These are phyloP conservation scores for Tursiops truncatus DNA, from an alignment of 2,113 vertebrate genomes.

Conservation along the genomic window DNA sequence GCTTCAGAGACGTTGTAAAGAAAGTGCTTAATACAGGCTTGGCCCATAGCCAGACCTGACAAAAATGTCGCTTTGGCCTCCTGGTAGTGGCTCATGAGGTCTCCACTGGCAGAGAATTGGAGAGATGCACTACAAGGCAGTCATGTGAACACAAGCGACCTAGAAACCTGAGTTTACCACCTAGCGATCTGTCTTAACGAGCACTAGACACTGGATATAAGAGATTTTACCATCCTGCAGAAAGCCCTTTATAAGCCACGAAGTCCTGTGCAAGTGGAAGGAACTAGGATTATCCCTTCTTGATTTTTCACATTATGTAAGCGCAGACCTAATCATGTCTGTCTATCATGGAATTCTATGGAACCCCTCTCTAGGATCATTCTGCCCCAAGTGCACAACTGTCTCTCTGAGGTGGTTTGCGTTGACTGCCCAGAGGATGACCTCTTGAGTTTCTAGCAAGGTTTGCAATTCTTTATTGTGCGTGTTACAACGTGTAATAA, in stretches of 20 bases:
- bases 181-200: neutral
- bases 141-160: neutral
- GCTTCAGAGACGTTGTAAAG: conserved; percentile 6
- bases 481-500: neutral
- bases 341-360: neutral
- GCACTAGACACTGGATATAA: neutral
- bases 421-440: neutral
- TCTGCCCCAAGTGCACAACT: neutral
- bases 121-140: neutral
- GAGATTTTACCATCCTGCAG: neutral
- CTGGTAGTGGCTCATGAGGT: neutral
- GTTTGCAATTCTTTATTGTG: conserved; percentile 19
- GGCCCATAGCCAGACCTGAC: neutral
- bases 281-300: neutral
- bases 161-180: neutral
- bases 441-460: conserved; percentile 44
- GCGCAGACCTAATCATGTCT: neutral
- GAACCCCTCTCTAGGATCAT: neutral
- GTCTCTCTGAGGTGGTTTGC: neutral
- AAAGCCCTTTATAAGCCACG: neutral
- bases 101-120: neutral
- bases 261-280: neutral
- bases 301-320: neutral
- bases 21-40: neutral
- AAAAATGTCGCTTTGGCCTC: neutral